These are phyloP conservation scores for Synodontis membranacea DNA, from an alignment of 2,113 vertebrate genomes.

Conservation along the genomic window DNA sequence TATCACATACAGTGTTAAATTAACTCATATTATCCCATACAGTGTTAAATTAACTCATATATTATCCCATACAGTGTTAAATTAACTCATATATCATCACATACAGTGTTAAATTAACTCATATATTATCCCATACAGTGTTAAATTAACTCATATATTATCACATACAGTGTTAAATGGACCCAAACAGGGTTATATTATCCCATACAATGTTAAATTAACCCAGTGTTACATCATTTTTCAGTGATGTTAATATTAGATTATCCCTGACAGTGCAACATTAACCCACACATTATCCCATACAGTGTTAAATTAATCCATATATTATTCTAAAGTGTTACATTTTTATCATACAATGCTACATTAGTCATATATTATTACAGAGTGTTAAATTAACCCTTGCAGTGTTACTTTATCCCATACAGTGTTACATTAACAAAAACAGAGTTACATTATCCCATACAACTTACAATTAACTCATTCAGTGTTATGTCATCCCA, in stretches of 20 bases:
- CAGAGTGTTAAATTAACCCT: not conserved
- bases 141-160: not conserved
- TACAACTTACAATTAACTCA: not conserved
- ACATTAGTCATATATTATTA: too few species aligned
- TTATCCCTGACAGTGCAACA: not conserved
- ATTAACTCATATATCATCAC: not conserved
- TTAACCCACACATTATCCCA: not conserved
- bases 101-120: not conserved
- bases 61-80: not conserved
- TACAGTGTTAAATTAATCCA: not conserved
- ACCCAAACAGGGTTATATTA: not conserved
- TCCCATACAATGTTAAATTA: not conserved
- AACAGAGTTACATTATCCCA: not conserved
- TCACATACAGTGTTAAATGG: not conserved
- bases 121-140: not conserved
- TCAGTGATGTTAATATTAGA: too few species aligned
- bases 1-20: too few species aligned
- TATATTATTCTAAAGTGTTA: not conserved
- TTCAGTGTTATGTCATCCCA: too few species aligned
- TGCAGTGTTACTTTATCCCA: not conserved
- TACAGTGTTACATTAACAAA: not conserved
- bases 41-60: too few species aligned
- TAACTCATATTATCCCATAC: too few species aligned
- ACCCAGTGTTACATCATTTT: not conserved
- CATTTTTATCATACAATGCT: too few species aligned